A percentile compares a stretch with the other conserved stretches of the same genome.
phyloP scores from a whole-genome alignment of 2,797 vertebrate genomes.

The Scolopax rusticola region DNA sequence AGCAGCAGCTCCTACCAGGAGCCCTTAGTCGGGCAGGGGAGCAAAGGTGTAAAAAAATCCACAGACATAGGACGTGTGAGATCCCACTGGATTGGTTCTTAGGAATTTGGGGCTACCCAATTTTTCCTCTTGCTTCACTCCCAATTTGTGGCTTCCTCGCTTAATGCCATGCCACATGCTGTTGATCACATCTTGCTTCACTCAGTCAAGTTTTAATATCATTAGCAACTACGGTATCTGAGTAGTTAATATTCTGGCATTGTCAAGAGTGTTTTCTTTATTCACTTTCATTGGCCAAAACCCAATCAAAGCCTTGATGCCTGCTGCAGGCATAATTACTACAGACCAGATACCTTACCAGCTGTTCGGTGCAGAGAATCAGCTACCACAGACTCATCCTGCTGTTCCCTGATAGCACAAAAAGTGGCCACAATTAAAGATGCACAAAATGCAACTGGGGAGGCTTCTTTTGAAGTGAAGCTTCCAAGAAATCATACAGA shows the following conservation, averaged over 20 bases:
- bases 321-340: not conserved
- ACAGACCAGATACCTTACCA: not conserved
- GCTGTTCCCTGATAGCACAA: not conserved
- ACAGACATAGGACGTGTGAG: rapidly evolving
- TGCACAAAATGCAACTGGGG: not conserved
- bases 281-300: not conserved
- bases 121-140: not conserved
- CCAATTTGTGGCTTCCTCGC: not conserved
- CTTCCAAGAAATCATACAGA: not conserved
- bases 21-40: not conserved
- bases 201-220: not conserved
- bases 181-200: not conserved
- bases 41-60: not conserved
- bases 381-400: not conserved
- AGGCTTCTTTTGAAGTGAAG: slow-evolving; percentile 1
- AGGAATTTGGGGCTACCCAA: not conserved
- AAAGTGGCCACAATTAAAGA: not conserved
- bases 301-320: not conserved
- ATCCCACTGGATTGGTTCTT: not conserved
- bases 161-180: not conserved
- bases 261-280: not conserved
- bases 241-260: not conserved
- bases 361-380: not conserved
- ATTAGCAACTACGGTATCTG: not conserved
- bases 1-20: not conserved